Percentiles rank a stretch among this genome's conserved stretches.
These are phyloP conservation scores for Dufourea novaeangliae DNA, from an alignment of 1,140 invertebrate species.

Conservation along the genomic window DNA sequence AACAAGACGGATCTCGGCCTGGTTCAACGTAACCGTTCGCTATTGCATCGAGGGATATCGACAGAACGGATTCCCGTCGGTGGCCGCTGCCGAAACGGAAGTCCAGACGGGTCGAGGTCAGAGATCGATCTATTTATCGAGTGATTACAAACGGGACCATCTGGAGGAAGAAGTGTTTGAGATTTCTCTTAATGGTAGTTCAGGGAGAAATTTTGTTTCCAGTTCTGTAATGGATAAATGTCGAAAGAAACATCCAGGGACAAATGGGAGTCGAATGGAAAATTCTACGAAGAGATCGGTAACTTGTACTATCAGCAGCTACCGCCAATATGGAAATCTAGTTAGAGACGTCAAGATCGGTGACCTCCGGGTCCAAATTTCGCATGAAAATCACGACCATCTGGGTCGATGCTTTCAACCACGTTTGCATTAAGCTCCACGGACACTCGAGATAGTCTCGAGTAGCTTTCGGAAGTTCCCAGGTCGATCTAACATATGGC, in stretches of 20 bases:
- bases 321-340: too few species aligned
- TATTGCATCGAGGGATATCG: background rate
- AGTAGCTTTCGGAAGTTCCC: slow-evolving; percentile 38
- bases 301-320: too few species aligned
- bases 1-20: slow-evolving; percentile 11
- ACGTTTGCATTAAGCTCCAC: slow-evolving; percentile 4
- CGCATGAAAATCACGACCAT: background rate
- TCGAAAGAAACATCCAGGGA: background rate
- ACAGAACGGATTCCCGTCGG: too few species aligned
- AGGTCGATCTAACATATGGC: slow-evolving; percentile 6
- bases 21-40: background rate
- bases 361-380: background rate
- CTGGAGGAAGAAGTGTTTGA: too few species aligned
- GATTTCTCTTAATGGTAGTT: too few species aligned
- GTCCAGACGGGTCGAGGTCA: too few species aligned
- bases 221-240: too few species aligned
- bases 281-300: background rate
- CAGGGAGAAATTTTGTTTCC: too few species aligned
- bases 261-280: background rate
- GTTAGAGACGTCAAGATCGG: too few species aligned
- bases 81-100: too few species aligned
- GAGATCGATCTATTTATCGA: too few species aligned
- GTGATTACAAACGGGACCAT: too few species aligned
- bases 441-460: slow-evolving; percentile 37
- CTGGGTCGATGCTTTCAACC: background rate